phyloP scores from a whole-genome alignment of 2,888 invertebrate genomes.

The Drosophila sordidula region DNA sequence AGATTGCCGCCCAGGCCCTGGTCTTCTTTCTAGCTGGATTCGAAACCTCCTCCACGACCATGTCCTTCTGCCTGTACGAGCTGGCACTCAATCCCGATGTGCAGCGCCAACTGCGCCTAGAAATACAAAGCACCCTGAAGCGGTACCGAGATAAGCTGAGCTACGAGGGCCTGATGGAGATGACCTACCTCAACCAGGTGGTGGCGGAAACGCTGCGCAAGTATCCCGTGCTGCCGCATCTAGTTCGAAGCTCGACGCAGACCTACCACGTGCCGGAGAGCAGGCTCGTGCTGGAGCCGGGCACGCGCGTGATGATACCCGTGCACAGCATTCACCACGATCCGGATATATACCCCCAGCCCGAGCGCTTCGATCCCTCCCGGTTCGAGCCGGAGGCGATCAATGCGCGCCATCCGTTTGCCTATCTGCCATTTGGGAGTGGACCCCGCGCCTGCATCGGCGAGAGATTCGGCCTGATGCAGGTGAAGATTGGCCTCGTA shows the following conservation, averaged over 20 bases:
- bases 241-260: slow-evolving; percentile 85
- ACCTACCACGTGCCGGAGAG: slow-evolving; percentile 85
- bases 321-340: slow-evolving; percentile 87
- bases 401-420: slow-evolving; percentile 84
- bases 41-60: slow-evolving; percentile 86
- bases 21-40: slow-evolving; percentile 87
- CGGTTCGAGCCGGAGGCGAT: slow-evolving; percentile 87
- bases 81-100: slow-evolving; percentile 85
- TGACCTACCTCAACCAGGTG: slow-evolving; percentile 86
- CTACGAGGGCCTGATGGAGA: slow-evolving; percentile 85
- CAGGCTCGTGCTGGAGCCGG: slow-evolving; percentile 85
- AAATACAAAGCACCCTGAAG: slow-evolving; percentile 83
- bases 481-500: slow-evolving; percentile 75
- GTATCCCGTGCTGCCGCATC: slow-evolving; percentile 86
- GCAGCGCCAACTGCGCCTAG: slow-evolving; percentile 85
- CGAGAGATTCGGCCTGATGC: slow-evolving; percentile 81
- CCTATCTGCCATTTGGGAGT: slow-evolving; percentile 82
- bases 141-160: slow-evolving; percentile 83
- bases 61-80: slow-evolving; percentile 86
- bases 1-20: slow-evolving; percentile 86
- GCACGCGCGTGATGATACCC: slow-evolving; percentile 59
- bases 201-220: slow-evolving; percentile 86
- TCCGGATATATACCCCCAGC: slow-evolving; percentile 85
- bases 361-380: slow-evolving; percentile 87
- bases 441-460: slow-evolving; percentile 83